Evolutionary conservation across 2,797 vertebrate species (phyloP).

Genomic region (Malacoctenus gilli): DNA sequence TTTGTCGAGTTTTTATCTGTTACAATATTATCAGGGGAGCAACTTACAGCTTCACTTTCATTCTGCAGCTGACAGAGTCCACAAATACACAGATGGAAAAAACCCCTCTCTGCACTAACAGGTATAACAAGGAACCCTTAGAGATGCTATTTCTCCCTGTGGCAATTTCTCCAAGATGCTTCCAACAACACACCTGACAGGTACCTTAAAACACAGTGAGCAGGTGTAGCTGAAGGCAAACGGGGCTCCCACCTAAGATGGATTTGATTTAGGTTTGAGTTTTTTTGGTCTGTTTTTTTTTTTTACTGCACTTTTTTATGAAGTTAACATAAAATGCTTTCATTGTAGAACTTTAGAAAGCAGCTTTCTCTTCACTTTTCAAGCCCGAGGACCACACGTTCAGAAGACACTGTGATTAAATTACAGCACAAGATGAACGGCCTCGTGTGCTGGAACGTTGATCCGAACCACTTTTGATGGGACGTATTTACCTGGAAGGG

Average conservation of each 20-base stretch:
- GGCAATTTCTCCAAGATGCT: not conserved
- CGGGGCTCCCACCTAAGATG: not conserved
- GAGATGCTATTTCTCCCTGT: not conserved
- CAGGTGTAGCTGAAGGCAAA: not conserved
- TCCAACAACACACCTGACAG: not conserved
- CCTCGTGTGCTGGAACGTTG: too few species aligned
- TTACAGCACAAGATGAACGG: too few species aligned
- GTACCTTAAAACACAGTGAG: not conserved
- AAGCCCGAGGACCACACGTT: not conserved
- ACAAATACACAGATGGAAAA: not conserved
- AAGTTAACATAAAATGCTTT: not conserved
- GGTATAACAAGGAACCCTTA: not conserved
- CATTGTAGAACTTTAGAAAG: too few species aligned
- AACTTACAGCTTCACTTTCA: not conserved
- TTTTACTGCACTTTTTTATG: not conserved
- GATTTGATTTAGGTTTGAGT: not conserved
- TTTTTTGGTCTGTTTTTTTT: not conserved
- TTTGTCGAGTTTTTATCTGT: not conserved
- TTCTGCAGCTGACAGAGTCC: not conserved
- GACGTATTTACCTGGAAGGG: conserved; percentile 91
- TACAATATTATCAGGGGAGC: not conserved
- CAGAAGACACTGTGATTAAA: too few species aligned
- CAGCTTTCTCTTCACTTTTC: too few species aligned
- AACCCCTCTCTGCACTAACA: not conserved
- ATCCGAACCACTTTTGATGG: too few species aligned